Evolutionary conservation across 1,140 invertebrate genomes (phyloP).

Genomic region (Helicoverpa armigera): DNA sequence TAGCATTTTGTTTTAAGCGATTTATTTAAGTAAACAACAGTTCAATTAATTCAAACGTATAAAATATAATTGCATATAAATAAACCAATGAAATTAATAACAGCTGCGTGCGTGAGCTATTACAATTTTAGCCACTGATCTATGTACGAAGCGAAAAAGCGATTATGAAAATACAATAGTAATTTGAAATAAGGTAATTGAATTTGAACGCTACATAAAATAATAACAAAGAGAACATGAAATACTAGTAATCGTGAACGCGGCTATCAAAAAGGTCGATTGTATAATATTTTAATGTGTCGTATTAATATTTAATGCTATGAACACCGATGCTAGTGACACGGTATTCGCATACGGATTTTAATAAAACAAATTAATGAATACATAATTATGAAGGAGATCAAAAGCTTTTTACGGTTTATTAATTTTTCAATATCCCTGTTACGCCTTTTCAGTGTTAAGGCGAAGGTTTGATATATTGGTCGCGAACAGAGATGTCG

Average conservation of each 20-base stretch:
- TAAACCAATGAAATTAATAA: neutral
- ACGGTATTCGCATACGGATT: conserved; percentile 2
- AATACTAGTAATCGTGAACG: neutral
- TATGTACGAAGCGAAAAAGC: neutral
- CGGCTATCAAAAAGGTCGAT: conserved; percentile 27
- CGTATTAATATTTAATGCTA: conserved; percentile 35
- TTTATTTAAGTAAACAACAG: conserved; percentile 22
- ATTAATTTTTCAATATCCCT: conserved; percentile 32
- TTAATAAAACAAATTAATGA: conserved; percentile 41
- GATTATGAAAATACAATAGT: neutral
- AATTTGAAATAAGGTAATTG: conserved; percentile 2
- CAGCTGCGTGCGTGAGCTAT: neutral
- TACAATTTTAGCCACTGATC: neutral
- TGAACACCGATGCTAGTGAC: conserved; percentile 6
- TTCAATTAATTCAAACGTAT: conserved; percentile 10
- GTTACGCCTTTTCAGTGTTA: conserved; percentile 7
- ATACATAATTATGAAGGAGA: conserved; percentile 15
- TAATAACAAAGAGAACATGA: conserved; percentile 11
- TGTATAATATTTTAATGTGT: conserved; percentile 24
- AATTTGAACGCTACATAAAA: neutral
- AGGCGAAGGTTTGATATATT: conserved; percentile 22
- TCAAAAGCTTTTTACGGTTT: conserved; percentile 13
- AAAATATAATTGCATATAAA: conserved; percentile 2
- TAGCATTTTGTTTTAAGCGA: neutral
- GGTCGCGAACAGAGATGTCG: conserved; percentile 34